phyloP scores from a whole-genome alignment of 2,888 invertebrate genomes.

The Himalopsyche anomala region DNA sequence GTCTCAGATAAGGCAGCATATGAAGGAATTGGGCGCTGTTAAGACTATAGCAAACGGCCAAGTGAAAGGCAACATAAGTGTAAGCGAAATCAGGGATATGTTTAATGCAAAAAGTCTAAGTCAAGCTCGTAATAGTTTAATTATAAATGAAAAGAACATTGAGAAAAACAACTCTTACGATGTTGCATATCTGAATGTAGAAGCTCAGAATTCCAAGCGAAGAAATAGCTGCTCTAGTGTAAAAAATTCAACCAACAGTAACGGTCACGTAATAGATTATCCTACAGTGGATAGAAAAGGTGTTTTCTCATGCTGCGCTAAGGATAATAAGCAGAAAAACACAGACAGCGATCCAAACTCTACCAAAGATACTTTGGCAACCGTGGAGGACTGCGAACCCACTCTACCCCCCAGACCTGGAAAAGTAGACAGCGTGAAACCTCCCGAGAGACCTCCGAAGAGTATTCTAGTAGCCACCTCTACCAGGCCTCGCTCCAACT shows the following conservation, averaged over 20 bases:
- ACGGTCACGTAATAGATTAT: conserved; percentile 81
- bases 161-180: conserved; percentile 69
- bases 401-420: conserved; percentile 81
- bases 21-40: conserved; percentile 49
- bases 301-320: conserved; percentile 84
- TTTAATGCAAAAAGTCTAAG: conserved; percentile 75
- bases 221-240: conserved; percentile 71
- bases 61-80: conserved; percentile 78
- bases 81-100: conserved; percentile 77
- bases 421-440: conserved; percentile 76
- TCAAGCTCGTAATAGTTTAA: conserved; percentile 76
- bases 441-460: conserved; percentile 84
- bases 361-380: conserved; percentile 73
- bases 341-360: conserved; percentile 73
- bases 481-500: conserved; percentile 78
- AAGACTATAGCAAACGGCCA: conserved; percentile 69
- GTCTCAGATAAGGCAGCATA: conserved; percentile 70
- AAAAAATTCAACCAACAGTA: conserved; percentile 74
- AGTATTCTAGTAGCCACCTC: conserved; percentile 75
- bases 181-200: conserved; percentile 69
- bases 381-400: conserved; percentile 75
- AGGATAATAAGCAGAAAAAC: conserved; percentile 77
- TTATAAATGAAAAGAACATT: conserved; percentile 73
- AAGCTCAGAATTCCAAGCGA: conserved; percentile 73
- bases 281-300: conserved; percentile 85